Conservation (phyloP, 2,888 invertebrate genomes). For the Brenthis ino region DNA sequence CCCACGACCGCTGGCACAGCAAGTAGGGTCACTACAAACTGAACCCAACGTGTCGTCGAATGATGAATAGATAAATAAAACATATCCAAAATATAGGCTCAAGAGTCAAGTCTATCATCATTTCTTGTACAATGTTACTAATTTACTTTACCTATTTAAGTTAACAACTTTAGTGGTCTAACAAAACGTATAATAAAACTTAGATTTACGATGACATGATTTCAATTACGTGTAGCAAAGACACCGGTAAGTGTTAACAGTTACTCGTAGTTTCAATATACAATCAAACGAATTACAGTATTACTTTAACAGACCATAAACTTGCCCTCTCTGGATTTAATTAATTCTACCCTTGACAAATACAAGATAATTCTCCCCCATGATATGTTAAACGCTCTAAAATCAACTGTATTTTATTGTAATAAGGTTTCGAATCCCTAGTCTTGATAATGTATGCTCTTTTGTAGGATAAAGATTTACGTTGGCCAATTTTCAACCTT, state of each 20-base stretch:
- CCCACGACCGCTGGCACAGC: too few species aligned
- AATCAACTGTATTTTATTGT: not conserved
- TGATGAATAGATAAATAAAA: too few species aligned
- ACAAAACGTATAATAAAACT: too few species aligned
- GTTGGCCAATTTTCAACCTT: not conserved
- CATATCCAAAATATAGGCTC: too few species aligned
- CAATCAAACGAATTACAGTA: constrained; percentile 34
- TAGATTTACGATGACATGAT: too few species aligned
- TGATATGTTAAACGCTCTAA: not conserved
- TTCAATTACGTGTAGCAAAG: not conserved
- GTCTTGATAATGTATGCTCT: not conserved
- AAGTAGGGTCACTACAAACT: too few species aligned
- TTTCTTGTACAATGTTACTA: too few species aligned
- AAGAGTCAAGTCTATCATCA: too few species aligned
- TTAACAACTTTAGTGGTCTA: too few species aligned
- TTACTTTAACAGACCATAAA: constrained; percentile 41
- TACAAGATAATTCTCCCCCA: constrained; percentile 23
- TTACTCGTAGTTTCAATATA: constrained; percentile 28
- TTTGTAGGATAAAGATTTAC: not conserved
- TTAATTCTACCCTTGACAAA: constrained; percentile 46
- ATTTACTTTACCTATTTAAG: too few species aligned
- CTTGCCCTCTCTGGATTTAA: constrained; percentile 41
- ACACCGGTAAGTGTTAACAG: not conserved
- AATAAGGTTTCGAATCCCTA: not conserved
- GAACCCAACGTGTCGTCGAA: too few species aligned